Conservation (phyloP, 1,140 invertebrate species). For the Ceratitis capitata region DNA sequence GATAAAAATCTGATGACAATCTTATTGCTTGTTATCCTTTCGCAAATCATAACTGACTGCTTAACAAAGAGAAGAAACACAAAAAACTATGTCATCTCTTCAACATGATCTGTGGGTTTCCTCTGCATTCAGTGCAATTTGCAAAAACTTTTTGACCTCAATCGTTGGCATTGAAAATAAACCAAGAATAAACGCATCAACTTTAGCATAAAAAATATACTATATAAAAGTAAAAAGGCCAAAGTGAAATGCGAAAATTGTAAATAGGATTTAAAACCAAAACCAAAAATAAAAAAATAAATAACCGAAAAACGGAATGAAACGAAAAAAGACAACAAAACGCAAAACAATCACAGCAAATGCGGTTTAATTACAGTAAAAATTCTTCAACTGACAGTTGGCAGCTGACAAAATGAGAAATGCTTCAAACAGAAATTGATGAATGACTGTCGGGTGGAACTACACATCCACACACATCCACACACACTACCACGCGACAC, state of each 20-base stretch:
- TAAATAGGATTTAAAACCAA: background rate
- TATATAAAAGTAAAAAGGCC: background rate
- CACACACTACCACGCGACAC: no score
- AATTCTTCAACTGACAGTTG: conserved; percentile 2
- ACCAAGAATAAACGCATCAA: background rate
- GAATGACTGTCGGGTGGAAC: no score
- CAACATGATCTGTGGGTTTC: background rate
- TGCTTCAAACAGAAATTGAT: background rate
- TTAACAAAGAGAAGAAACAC: background rate
- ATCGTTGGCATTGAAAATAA: background rate
- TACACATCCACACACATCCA: no score
- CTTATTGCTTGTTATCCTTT: no score
- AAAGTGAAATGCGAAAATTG: background rate
- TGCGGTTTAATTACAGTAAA: conserved; percentile 26
- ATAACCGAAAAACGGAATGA: no score
- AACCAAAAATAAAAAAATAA: background rate
- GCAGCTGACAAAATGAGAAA: conserved; percentile 1
- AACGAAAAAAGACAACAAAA: background rate
- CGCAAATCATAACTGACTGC: background rate
- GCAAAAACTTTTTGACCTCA: background rate
- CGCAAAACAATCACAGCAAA: background rate
- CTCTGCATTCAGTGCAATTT: background rate
- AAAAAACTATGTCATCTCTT: background rate
- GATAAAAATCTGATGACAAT: no score
- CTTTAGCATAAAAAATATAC: background rate